Evolutionary conservation across 37 sponge, comb jelly and placozoan genomes (phyloP).

Genomic region (Spongia lamella): DNA sequence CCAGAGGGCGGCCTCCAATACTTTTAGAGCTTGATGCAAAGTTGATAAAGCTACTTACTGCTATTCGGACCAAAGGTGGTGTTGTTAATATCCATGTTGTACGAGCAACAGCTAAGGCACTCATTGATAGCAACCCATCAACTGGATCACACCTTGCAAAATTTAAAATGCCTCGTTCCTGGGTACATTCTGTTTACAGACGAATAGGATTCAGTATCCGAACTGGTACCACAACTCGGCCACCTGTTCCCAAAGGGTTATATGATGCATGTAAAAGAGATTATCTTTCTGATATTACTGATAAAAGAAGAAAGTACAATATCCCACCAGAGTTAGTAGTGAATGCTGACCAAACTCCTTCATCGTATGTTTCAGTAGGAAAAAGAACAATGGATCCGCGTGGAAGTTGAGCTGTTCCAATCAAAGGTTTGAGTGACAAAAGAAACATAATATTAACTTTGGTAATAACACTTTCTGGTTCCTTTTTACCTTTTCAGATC

Average conservation of each 20-base stretch:
- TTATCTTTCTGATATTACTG: slow-evolving; percentile 19
- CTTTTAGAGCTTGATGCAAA: slow-evolving; percentile 23
- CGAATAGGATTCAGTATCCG: slow-evolving; percentile 28
- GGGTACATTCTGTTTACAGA: slow-evolving; percentile 40
- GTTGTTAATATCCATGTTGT: slow-evolving; percentile 37
- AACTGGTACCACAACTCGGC: slow-evolving; percentile 26
- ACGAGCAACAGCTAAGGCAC: slow-evolving; percentile 26
- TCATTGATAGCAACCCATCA: slow-evolving; percentile 3
- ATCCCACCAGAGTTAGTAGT: slow-evolving; percentile 51
- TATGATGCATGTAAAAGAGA: slow-evolving; percentile 30
- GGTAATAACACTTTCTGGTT: slow-evolving; percentile 18
- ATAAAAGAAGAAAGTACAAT: slow-evolving; percentile 17
- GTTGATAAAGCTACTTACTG: slow-evolving; percentile 17
- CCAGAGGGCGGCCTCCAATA: slow-evolving; percentile 30
- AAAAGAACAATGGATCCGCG: slow-evolving; percentile 39
- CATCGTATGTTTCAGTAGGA: slow-evolving; percentile 50
- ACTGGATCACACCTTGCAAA: slow-evolving; percentile 2
- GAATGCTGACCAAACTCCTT: slow-evolving; percentile 56
- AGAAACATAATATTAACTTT: slow-evolving; percentile 24
- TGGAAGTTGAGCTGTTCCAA: slow-evolving; percentile 15
- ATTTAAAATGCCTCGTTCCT: slow-evolving; percentile 32
- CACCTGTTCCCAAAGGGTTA: not conserved
- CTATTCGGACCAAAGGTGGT: slow-evolving; percentile 24
- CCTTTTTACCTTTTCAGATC: slow-evolving; percentile 33
- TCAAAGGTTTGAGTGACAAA: slow-evolving; percentile 32